Percentiles rank a stretch among this genome's conserved stretches.
Evolutionary conservation across 2,113 vertebrate species (phyloP).

Genomic region (Marcusenius ussheri): DNA sequence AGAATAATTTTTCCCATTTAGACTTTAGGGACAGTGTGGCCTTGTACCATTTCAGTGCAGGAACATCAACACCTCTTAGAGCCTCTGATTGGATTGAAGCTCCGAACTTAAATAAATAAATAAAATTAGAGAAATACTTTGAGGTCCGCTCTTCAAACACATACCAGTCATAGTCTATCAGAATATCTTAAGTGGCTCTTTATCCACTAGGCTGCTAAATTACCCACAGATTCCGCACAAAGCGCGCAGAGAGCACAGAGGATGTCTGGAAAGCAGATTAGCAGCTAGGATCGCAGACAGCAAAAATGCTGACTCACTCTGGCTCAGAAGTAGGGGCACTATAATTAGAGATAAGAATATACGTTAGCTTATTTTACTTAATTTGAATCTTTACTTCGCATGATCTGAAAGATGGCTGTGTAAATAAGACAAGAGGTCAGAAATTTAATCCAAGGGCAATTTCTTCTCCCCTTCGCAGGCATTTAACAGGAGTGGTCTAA

Average conservation of each 20-base stretch:
- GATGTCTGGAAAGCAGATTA: conserved; percentile 38
- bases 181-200: conserved; percentile 26
- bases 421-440: not conserved
- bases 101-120: not conserved
- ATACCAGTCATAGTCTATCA: conserved; percentile 21
- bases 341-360: conserved; percentile 31
- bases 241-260: conserved; percentile 10
- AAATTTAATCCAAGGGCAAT: conserved; percentile 12
- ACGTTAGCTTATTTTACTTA: conserved; percentile 16
- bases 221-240: conserved; percentile 31
- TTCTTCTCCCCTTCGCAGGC: not conserved
- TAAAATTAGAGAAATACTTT: conserved; percentile 8
- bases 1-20: not conserved
- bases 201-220: conserved; percentile 33
- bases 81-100: not conserved
- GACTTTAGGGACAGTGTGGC: not conserved
- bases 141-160: conserved; percentile 22
- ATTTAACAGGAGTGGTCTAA: not conserved
- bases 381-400: not conserved
- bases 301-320: conserved; percentile 40
- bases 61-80: conserved; percentile 1
- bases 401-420: not conserved
- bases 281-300: conserved; percentile 28
- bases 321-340: conserved; percentile 18
- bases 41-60: not conserved